Evolutionary conservation across 1,140 invertebrate genomes (phyloP).

Genomic region (Cherax quadricarinatus): DNA sequence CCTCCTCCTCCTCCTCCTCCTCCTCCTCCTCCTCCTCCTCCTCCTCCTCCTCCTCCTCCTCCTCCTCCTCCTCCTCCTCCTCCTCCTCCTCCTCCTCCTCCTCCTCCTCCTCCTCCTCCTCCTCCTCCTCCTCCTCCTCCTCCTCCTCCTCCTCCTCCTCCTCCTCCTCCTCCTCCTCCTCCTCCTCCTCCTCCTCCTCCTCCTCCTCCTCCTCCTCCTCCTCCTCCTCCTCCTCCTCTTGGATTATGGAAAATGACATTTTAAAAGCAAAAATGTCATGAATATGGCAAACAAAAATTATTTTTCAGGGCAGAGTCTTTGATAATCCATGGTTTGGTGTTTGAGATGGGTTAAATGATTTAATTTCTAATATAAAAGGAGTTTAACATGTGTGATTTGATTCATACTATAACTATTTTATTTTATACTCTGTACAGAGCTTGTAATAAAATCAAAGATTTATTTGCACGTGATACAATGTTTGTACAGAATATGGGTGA

Average conservation of each 20-base stretch:
- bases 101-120: not conserved
- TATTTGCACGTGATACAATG: no score
- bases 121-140: not conserved
- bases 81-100: not conserved
- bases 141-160: not conserved
- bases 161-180: no score
- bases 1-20: not conserved
- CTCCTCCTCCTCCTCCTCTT: not conserved
- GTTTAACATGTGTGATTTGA: no score
- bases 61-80: not conserved
- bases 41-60: not conserved
- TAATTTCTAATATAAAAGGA: no score
- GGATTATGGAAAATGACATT: not conserved
- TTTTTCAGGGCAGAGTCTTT: not conserved
- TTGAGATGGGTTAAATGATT: no score
- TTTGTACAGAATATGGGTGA: no score
- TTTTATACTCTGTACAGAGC: no score
- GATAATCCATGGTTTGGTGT: no score
- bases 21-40: not conserved
- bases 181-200: conserved; percentile 2
- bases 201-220: not conserved
- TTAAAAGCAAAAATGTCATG: not conserved
- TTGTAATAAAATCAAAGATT: no score
- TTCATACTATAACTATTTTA: no score
- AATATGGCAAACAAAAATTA: no score